Base-by-base conservation (phyloP, 2,888 invertebrate species). In the Dryobota labecula region DNA sequence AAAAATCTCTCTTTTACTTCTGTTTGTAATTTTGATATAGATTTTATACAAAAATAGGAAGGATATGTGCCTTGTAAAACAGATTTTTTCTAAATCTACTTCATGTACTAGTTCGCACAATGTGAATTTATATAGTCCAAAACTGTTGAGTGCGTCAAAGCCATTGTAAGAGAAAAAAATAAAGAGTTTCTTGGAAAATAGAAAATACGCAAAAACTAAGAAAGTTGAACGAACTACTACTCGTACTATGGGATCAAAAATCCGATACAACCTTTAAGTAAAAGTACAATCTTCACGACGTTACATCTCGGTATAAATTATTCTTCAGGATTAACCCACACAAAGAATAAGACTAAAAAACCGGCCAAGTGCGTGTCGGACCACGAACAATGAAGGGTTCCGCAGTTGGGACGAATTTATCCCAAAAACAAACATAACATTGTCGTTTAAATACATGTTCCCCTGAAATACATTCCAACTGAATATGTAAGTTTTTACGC, bases 321-420 rank as follows among this genome's bases (percentile, higher is more conserved):
- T 51, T 11, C 18, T 70, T 15, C 7, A 24, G 15, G n/a, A 41
- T 20, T 15, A 11, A 71, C 20, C 33, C 36, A 36, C 20, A 27
- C 27, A 11, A 43, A 70, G n/a, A 66, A 66, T 33, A 43, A 24
- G n/a, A 64, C 41, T n/a, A n/a, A 56, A n/a, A n/a, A n/a, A n/a
- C n/a, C n/a, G n/a, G n/a, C n/a, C n/a, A n/a, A n/a, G n/a, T n/a
- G n/a, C n/a, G n/a, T n/a, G n/a, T n/a, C n/a, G n/a, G n/a, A n/a
- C n/a, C n/a, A n/a, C n/a, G n/a, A n/a, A n/a, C n/a, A n/a, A n/a
- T n/a, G n/a, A n/a, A n/a, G n/a, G n/a, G n/a, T n/a, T n/a, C n/a
- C n/a, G n/a, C n/a, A n/a, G n/a, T n/a, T n/a, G n/a, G n/a, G n/a
- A n/a, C n/a, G n/a, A n/a, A n/a, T n/a, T n/a, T n/a, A n/a, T n/a